Percentiles rank a stretch among this genome's conserved stretches.
These are phyloP conservation scores for Helostoma temminkii DNA, from an alignment of 2,797 vertebrate genomes.

Conservation along the genomic window DNA sequence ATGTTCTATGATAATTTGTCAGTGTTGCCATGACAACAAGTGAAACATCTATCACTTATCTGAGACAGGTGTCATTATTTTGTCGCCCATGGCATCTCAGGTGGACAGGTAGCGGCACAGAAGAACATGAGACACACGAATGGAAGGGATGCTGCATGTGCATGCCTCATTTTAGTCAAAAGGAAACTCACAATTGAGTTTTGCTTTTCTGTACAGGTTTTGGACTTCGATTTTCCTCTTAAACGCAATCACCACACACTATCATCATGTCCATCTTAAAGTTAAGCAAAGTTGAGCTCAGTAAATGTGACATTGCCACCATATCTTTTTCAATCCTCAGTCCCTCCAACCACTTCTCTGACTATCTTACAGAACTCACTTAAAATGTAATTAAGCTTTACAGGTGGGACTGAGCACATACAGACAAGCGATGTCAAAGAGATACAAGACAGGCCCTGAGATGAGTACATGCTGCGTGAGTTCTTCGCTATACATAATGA, in stretches of 20 bases:
- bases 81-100: conserved; percentile 25
- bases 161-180: background rate
- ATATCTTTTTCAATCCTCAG: conserved; percentile 36
- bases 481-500: conserved; percentile 56
- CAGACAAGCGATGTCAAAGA: conserved; percentile 43
- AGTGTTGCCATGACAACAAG: conserved; percentile 27
- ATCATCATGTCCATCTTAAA: conserved; percentile 11
- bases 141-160: background rate
- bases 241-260: background rate
- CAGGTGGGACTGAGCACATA: conserved; percentile 34
- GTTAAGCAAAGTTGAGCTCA: conserved; percentile 2
- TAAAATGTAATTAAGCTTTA: conserved; percentile 46
- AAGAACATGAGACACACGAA: conserved; percentile 14
- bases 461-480: conserved; percentile 52
- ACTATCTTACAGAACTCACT: conserved; percentile 27
- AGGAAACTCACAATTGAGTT: too few species aligned
- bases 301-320: conserved; percentile 41
- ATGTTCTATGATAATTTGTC: conserved; percentile 10
- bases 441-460: conserved; percentile 29
- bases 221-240: too few species aligned
- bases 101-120: background rate
- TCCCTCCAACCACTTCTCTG: conserved; percentile 30
- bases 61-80: conserved; percentile 40
- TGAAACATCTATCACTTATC: conserved; percentile 22
- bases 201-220: too few species aligned